A percentile compares a stretch with the other conserved stretches of the same genome.
Evolutionary conservation across 2,888 invertebrate genomes (phyloP).

Genomic region (Ormia ochracea): DNA sequence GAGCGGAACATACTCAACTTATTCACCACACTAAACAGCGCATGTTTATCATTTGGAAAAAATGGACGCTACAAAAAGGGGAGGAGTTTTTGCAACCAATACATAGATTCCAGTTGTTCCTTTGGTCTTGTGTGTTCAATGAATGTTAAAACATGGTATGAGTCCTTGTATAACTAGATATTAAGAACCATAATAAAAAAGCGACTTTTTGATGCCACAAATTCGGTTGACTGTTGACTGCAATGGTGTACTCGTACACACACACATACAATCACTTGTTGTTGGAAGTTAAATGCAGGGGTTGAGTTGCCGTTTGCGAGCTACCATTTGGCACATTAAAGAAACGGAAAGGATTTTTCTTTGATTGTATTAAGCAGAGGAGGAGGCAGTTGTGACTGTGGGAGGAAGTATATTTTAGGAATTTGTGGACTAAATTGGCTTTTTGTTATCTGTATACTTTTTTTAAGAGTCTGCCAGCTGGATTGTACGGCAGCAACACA

Average conservation of each 20-base stretch:
- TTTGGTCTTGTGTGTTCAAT: constrained; percentile 22
- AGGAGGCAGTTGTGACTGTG: neutral
- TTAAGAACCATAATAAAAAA: constrained; percentile 71
- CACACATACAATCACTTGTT: constrained; percentile 34
- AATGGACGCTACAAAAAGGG: constrained; percentile 57
- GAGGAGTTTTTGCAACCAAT: constrained; percentile 57
- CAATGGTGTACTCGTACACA: too few relatives aligned
- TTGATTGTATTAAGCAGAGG: neutral
- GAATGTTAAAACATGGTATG: constrained; percentile 37
- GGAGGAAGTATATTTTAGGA: neutral
- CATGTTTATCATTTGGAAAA: constrained; percentile 35
- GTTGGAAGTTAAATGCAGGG: neutral
- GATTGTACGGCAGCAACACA: constrained; percentile 23
- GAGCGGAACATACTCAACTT: neutral
- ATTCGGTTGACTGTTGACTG: constrained; percentile 68
- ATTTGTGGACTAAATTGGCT: constrained; percentile 58
- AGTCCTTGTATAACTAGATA: constrained; percentile 64
- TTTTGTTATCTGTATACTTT: constrained; percentile 55
- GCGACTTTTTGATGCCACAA: constrained; percentile 76
- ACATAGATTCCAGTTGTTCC: neutral
- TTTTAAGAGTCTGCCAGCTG: constrained; percentile 40
- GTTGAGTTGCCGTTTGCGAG: neutral
- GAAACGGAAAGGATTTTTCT: neutral
- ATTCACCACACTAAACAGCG: constrained; percentile 43
- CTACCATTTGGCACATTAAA: neutral